A percentile compares a stretch with the other conserved stretches of the same genome.
phyloP scores from a whole-genome alignment of 1,140 invertebrate species.

The Sarcophaga peregrina region DNA sequence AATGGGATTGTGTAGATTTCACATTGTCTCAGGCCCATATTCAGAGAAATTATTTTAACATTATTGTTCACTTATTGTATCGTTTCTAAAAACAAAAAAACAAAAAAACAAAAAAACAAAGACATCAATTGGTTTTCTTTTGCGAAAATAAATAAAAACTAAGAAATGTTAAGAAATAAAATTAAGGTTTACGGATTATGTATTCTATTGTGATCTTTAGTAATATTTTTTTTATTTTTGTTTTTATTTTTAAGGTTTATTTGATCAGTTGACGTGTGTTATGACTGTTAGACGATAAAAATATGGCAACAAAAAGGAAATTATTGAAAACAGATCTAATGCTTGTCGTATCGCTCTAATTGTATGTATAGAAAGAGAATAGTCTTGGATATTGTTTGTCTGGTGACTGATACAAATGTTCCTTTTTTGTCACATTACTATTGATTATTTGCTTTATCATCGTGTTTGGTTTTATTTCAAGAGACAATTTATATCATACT shows the following conservation, averaged over 20 bases:
- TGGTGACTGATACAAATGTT: neutral
- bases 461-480: constrained; percentile 5
- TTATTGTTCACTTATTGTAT: neutral
- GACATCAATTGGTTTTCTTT: neutral
- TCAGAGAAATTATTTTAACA: neutral
- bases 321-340: neutral
- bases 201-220: neutral
- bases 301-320: neutral
- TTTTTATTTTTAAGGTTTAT: neutral
- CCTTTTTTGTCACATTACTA: neutral
- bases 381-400: neutral
- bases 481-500: neutral
- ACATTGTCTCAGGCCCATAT: neutral
- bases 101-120: neutral
- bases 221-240: neutral
- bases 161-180: neutral
- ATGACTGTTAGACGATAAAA: neutral
- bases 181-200: too few relatives aligned
- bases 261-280: constrained; percentile 21
- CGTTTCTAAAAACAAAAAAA: neutral
- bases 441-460: constrained; percentile 9
- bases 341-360: too few relatives aligned
- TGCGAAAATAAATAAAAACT: neutral
- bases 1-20: neutral
- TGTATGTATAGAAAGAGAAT: too few relatives aligned